Percentiles rank a stretch among this genome's conserved stretches.
Evolutionary conservation across 2,888 invertebrate genomes (phyloP).

Genomic region (Eupelmus urozonus): DNA sequence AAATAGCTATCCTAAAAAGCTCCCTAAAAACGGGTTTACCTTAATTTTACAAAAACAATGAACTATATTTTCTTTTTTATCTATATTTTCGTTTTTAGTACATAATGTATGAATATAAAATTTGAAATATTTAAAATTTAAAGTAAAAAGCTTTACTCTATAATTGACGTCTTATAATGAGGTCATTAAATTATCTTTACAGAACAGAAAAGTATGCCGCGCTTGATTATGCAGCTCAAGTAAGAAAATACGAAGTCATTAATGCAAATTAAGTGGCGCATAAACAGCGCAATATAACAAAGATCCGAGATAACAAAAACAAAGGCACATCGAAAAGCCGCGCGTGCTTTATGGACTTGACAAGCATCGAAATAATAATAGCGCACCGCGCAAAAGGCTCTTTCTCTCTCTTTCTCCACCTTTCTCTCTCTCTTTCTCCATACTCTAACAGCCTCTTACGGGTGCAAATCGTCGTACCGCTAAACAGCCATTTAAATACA

Average conservation of each 20-base stretch:
- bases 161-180: too few species aligned
- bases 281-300: conserved; percentile 39
- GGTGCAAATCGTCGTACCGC: conserved; percentile 26
- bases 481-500: conserved; percentile 57
- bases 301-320: conserved; percentile 39
- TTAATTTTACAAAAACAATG: too few species aligned
- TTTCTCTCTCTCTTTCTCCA: too few species aligned
- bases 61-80: too few species aligned
- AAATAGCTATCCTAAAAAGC: too few species aligned
- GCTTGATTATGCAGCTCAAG: conserved; percentile 10
- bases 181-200: neutral
- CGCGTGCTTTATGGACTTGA: conserved; percentile 44
- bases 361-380: conserved; percentile 55
- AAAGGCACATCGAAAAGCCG: conserved; percentile 29
- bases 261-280: conserved; percentile 52
- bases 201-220: conserved; percentile 2
- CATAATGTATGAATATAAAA: too few species aligned
- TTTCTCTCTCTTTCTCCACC: too few species aligned
- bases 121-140: too few species aligned
- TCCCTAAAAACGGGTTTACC: too few species aligned
- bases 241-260: conserved; percentile 43
- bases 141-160: too few species aligned
- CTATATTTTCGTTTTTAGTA: too few species aligned
- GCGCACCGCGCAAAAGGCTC: neutral
- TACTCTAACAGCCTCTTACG: neutral